phyloP scores from a whole-genome alignment of 2,888 invertebrate genomes.

The Mycalesis mineus region DNA sequence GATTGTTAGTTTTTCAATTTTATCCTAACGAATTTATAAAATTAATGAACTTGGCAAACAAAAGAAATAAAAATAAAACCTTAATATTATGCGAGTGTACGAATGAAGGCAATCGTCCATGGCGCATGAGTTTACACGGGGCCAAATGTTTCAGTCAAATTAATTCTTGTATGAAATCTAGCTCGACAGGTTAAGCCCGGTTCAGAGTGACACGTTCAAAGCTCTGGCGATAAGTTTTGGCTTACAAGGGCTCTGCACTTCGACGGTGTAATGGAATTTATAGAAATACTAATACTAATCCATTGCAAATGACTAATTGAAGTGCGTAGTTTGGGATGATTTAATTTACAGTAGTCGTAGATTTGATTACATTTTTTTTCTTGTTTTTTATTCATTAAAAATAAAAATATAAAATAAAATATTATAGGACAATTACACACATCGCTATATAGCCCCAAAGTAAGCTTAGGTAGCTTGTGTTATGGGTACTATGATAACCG shows the following conservation, averaged over 20 bases:
- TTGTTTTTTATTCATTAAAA: too few relatives aligned
- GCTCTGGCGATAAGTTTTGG: slow-evolving; percentile 23
- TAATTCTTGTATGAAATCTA: slow-evolving; percentile 25
- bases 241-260: slow-evolving; percentile 9
- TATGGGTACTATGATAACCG: too few relatives aligned
- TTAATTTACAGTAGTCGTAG: too few relatives aligned
- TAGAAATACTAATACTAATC: not conserved
- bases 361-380: too few relatives aligned
- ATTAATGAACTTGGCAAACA: not conserved
- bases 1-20: too few relatives aligned
- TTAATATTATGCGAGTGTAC: not conserved
- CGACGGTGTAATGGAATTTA: slow-evolving; percentile 6
- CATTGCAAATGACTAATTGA: too few relatives aligned
- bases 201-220: slow-evolving; percentile 22
- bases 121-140: not conserved
- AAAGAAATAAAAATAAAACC: not conserved
- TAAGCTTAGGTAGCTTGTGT: too few relatives aligned
- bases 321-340: too few relatives aligned
- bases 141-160: slow-evolving; percentile 21
- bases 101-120: not conserved
- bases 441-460: too few relatives aligned
- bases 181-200: slow-evolving; percentile 31
- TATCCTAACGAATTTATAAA: too few relatives aligned
- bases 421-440: too few relatives aligned
- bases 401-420: too few relatives aligned